Percentiles rank a stretch among this genome's conserved stretches.
Evolutionary conservation across 2,113 vertebrate species (phyloP).

Genomic region (Dicerorhinus sumatrensis): DNA sequence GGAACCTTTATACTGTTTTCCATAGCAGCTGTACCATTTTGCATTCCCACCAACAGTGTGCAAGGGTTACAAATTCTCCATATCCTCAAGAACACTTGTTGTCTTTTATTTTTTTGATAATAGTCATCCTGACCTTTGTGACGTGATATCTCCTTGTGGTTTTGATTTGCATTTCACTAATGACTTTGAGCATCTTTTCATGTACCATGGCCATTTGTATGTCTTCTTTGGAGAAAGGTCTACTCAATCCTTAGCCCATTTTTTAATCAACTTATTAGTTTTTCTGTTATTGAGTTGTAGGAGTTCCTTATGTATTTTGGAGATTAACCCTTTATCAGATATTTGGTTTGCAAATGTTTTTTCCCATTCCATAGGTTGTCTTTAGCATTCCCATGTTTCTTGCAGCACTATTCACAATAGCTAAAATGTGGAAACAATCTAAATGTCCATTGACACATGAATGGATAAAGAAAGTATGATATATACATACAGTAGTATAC

Average conservation of each 20-base stretch:
- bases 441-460: neutral
- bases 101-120: neutral
- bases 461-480: neutral
- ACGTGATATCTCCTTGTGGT: neutral
- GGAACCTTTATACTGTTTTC: no score
- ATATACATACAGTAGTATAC: neutral
- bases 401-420: neutral
- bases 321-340: neutral
- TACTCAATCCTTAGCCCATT: neutral
- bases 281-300: neutral
- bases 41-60: no score
- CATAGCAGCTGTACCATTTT: no score
- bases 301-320: neutral
- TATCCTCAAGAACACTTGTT: no score
- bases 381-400: neutral
- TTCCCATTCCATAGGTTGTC: neutral
- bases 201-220: neutral
- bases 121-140: no score
- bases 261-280: neutral
- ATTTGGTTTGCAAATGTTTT: neutral
- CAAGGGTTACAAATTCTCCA: no score
- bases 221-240: neutral
- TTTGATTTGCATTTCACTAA: neutral
- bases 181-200: neutral
- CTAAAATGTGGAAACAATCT: neutral